These are phyloP conservation scores for Sympetrum striolatum DNA, from an alignment of 2,888 invertebrate species.

Conservation along the genomic window DNA sequence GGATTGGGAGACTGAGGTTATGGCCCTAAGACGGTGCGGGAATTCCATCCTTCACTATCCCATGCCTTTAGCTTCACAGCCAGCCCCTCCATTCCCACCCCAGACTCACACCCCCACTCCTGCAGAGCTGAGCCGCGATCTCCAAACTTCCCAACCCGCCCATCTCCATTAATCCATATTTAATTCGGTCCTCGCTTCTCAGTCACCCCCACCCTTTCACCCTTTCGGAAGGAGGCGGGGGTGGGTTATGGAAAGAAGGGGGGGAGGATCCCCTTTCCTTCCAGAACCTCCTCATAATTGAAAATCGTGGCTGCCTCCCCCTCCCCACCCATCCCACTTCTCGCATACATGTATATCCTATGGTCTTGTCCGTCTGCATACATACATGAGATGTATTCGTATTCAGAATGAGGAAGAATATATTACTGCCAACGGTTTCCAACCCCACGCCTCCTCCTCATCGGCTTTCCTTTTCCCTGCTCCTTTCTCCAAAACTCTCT, in stretches of 20 bases:
- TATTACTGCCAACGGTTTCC: conserved; percentile 28
- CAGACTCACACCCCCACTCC: not conserved
- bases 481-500: not conserved
- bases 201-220: not conserved
- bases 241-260: not conserved
- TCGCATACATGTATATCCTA: conserved; percentile 44
- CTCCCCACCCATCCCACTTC: not conserved
- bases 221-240: conserved; percentile 2
- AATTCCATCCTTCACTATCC: not conserved
- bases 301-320: conserved; percentile 5
- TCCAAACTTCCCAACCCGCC: conserved; percentile 34
- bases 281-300: conserved; percentile 43
- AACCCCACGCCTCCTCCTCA: not conserved
- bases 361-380: conserved; percentile 42
- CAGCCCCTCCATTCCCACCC: conserved; percentile 35
- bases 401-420: conserved; percentile 44
- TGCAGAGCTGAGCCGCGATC: conserved; percentile 18
- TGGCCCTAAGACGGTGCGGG: not conserved
- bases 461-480: not conserved
- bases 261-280: not conserved
- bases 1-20: not conserved
- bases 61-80: not conserved
- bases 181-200: conserved; percentile 12
- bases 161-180: conserved; percentile 43
- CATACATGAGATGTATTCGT: conserved; percentile 44